Evolutionary conservation across 2,888 invertebrate genomes (phyloP).

Genomic region (Uropetala carovei): DNA sequence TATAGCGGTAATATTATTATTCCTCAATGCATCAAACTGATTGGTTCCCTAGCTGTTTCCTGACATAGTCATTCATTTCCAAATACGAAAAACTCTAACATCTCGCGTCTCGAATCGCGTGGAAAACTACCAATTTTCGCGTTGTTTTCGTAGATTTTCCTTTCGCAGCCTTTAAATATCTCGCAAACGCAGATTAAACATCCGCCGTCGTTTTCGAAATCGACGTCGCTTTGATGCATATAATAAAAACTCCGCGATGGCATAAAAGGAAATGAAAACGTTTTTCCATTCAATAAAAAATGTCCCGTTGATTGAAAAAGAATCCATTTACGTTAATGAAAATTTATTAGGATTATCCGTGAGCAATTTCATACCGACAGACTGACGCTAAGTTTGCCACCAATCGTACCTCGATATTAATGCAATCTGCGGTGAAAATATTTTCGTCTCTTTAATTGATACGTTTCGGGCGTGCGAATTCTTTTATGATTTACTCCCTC

Average conservation of each 20-base stretch:
- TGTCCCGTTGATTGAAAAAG: slow-evolving; percentile 50
- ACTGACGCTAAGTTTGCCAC: slow-evolving; percentile 53
- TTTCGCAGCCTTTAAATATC: slow-evolving; percentile 17
- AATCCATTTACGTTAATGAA: slow-evolving; percentile 59
- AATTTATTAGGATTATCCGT: slow-evolving; percentile 63
- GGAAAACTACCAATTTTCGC: neutral
- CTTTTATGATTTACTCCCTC: slow-evolving; percentile 49
- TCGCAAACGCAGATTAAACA: slow-evolving; percentile 24
- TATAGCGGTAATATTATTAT: too few species aligned
- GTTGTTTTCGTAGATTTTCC: neutral
- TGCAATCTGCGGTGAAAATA: slow-evolving; percentile 62
- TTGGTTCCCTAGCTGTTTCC: too few species aligned
- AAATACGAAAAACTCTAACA: neutral
- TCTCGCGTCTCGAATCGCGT: neutral
- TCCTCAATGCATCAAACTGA: too few species aligned
- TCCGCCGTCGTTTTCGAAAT: slow-evolving; percentile 14
- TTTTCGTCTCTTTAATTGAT: slow-evolving; percentile 60
- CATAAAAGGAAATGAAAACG: slow-evolving; percentile 41
- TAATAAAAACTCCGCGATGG: slow-evolving; percentile 1
- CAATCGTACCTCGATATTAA: slow-evolving; percentile 46
- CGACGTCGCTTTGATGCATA: slow-evolving; percentile 12
- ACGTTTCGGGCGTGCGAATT: slow-evolving; percentile 36
- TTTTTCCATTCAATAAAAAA: slow-evolving; percentile 42
- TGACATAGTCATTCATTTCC: neutral
- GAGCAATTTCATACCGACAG: slow-evolving; percentile 49